phyloP scores from a whole-genome alignment of 2,888 invertebrate genomes.

The Carabus problematicus region DNA sequence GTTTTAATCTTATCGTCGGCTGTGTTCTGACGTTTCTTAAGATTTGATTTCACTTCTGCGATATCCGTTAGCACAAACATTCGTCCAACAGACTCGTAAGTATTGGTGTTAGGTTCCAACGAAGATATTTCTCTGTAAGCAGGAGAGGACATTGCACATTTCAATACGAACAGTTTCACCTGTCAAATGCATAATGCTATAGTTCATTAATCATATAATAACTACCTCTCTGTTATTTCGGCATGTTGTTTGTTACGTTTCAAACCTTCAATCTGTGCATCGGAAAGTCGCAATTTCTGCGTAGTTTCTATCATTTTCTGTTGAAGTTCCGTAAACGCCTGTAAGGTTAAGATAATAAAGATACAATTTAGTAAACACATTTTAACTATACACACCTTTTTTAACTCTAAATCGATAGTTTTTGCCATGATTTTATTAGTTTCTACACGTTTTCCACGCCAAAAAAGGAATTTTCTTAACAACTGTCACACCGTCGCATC shows the following conservation, averaged over 20 bases:
- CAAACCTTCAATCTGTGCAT: slow-evolving; percentile 76
- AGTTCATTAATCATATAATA: too few species aligned
- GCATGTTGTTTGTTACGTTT: slow-evolving; percentile 74
- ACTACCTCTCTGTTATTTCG: slow-evolving; percentile 72
- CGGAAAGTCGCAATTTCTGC: slow-evolving; percentile 80
- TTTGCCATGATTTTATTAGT: slow-evolving; percentile 41
- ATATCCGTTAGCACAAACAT: slow-evolving; percentile 81
- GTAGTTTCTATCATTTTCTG: slow-evolving; percentile 81
- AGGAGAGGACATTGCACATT: slow-evolving; percentile 39
- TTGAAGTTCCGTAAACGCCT: slow-evolving; percentile 84
- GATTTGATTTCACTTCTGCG: slow-evolving; percentile 67
- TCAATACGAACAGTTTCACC: too few species aligned
- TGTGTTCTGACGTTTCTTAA: slow-evolving; percentile 66
- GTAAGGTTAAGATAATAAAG: slow-evolving; percentile 40
- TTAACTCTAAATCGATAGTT: slow-evolving; percentile 58
- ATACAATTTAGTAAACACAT: slow-evolving; percentile 24
- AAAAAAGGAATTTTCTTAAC: slow-evolving; percentile 31
- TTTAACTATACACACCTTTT: slow-evolving; percentile 53
- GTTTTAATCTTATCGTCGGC: slow-evolving; percentile 74
- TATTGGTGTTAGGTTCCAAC: slow-evolving; percentile 70
- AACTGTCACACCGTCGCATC: slow-evolving; percentile 32
- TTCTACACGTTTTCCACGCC: slow-evolving; percentile 21
- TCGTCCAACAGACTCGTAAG: slow-evolving; percentile 83
- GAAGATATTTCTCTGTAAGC: slow-evolving; percentile 63
- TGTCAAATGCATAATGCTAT: too few species aligned